Evolutionary conservation across 2,113 vertebrate species (phyloP), one percentile per base, ranked within the genome.

Genomic region (Callionymus lyra): DNA sequence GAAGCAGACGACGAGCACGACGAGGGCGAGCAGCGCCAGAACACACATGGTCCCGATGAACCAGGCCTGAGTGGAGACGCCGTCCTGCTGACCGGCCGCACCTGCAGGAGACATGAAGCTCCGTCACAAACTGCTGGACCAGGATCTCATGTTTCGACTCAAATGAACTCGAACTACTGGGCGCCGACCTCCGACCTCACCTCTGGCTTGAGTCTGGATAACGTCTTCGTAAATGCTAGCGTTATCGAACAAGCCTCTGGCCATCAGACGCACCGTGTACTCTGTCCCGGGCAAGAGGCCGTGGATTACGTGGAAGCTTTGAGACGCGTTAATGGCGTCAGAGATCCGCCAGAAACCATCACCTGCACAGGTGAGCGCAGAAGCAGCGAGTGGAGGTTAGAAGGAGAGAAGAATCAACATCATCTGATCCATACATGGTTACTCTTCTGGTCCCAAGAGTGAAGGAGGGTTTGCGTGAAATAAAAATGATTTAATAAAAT

Each of bases 171-270:
- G n/a, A n/a, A n/a, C n/a, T n/a, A n/a, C n/a, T 41, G 48, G 8
- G 13, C 50, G 9, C 6, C 12, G 18, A 45, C 35, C 31, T 53
- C 35, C 59, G 40, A 36, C 59, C 91, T 97, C 88, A 95, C 91
- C 91, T 97, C 85, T 88, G 76, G 82, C 88, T 76, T 77, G 86
- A 10, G 91, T 90, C 83, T 92, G 84, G 88, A 95, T 90, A 86
- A 95, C 86, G 62, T 92, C 91, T 85, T 95, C 90, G 70, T 88
- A 97, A 89, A 94, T 89, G 82, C 90, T 93, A 90, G 88, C 86
- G 53, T 89, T 90, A 90, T 89, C 86, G 65, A 87, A 83, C 83
- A 88, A 87, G 46, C 79, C 80, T 88, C 91, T 91, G 84, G 88
- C 86, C 86, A 90, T 70, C 71, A 94, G 88, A 69, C 84, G 90